phyloP scores from a whole-genome alignment of 2,113 vertebrate species.

The Myodes glareolus region DNA sequence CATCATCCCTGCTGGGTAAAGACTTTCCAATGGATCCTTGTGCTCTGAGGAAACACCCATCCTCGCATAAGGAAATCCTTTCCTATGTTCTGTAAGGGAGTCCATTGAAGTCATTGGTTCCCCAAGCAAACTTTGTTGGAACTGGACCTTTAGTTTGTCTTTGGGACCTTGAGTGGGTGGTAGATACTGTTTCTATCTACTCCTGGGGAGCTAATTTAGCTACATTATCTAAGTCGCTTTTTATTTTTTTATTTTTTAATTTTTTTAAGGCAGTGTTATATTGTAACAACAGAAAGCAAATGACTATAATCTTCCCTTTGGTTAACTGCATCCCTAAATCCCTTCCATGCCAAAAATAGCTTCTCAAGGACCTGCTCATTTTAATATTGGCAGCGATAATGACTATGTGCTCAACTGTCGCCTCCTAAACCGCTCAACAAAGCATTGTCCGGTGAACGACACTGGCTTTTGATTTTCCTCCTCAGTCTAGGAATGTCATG shows the following conservation, averaged over 20 bases:
- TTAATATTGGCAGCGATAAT: constrained; percentile 27
- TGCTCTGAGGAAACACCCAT: background rate
- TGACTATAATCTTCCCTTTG: background rate
- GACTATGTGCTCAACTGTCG: background rate
- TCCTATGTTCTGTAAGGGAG: background rate
- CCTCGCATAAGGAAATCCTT: background rate
- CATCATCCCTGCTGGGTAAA: background rate
- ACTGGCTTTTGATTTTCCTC: background rate
- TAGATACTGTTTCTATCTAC: background rate
- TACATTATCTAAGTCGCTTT: background rate
- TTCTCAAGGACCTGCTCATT: background rate
- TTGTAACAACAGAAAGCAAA: background rate
- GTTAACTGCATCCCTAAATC: constrained; percentile 19
- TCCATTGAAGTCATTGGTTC: background rate
- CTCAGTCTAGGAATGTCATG: background rate
- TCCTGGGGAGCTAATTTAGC: background rate
- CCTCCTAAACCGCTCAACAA: background rate
- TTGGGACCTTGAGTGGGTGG: background rate
- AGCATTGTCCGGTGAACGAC: background rate
- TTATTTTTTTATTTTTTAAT: background rate
- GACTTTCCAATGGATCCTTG: background rate
- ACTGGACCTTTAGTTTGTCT: background rate
- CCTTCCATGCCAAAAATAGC: background rate
- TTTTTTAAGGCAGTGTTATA: background rate
- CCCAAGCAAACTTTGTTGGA: background rate